Evolutionary conservation across 1,140 invertebrate species (phyloP).

Genomic region (Apis cerana): DNA sequence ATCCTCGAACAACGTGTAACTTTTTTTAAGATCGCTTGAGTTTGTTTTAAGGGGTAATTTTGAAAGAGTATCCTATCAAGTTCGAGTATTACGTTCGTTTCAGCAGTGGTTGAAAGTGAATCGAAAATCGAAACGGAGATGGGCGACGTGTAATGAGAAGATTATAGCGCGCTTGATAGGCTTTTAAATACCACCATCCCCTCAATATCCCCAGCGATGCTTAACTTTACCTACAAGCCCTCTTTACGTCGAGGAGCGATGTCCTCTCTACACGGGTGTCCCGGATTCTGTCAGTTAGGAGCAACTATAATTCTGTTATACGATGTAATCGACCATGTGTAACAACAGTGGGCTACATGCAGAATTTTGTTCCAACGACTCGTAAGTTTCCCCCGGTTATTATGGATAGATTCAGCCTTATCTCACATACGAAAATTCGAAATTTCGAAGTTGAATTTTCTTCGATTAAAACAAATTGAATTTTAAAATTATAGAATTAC

Average conservation of each 20-base stretch:
- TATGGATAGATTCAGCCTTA: neutral
- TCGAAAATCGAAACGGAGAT: slow-evolving; percentile 39
- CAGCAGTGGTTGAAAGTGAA: too few species aligned
- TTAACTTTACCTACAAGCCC: slow-evolving; percentile 7
- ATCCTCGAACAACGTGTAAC: too few species aligned
- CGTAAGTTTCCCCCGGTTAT: neutral
- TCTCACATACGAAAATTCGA: neutral
- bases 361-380: slow-evolving; percentile 17
- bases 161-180: slow-evolving; percentile 55
- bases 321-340: neutral
- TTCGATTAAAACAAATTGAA: neutral
- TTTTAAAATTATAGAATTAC: too few species aligned
- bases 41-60: too few species aligned
- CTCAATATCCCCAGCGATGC: slow-evolving; percentile 25
- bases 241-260: slow-evolving; percentile 7
- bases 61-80: too few species aligned
- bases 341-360: neutral
- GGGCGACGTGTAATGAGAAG: slow-evolving; percentile 56
- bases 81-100: too few species aligned
- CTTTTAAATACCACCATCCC: slow-evolving; percentile 48
- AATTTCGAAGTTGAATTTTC: neutral
- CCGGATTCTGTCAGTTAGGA: slow-evolving; percentile 14
- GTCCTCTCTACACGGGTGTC: slow-evolving; percentile 24
- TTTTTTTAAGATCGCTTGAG: too few species aligned
- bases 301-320: slow-evolving; percentile 12